Conservation (phyloP, 2,797 vertebrate species). For the Trachops cirrhosus region DNA sequence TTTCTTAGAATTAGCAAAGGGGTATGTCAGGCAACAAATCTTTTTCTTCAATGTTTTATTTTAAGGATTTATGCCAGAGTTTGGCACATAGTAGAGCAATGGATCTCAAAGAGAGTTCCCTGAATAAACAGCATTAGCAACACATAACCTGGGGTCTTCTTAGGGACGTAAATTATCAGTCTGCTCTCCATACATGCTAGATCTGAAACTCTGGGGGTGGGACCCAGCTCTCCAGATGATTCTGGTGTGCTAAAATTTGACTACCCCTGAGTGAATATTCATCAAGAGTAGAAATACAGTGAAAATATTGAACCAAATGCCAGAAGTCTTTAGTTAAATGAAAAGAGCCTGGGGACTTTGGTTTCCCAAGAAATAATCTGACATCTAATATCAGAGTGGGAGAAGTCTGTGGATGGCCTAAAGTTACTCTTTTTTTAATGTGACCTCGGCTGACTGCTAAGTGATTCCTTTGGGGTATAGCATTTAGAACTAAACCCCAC, state of each 20-base stretch:
- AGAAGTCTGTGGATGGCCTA: not conserved
- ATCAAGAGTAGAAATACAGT: not conserved
- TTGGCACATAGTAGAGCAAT: not conserved
- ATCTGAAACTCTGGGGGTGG: not conserved
- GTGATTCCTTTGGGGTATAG: not conserved
- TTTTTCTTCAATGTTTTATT: not conserved
- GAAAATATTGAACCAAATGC: not conserved
- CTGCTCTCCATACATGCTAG: not conserved
- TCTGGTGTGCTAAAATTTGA: not conserved
- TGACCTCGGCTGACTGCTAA: not conserved
- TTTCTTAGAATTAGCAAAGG: not conserved
- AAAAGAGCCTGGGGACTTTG: not conserved
- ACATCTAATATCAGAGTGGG: not conserved
- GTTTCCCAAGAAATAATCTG: not conserved
- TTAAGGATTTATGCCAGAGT: not conserved
- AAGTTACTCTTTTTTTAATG: not conserved
- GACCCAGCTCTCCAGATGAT: not conserved
- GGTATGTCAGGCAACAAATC: not conserved
- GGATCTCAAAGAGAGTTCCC: not conserved
- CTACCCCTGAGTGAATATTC: not conserved
- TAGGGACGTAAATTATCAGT: not conserved
- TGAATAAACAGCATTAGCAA: not conserved
- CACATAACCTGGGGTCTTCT: not conserved
- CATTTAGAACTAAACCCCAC: not conserved
- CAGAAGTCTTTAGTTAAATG: not conserved